Percentiles rank a stretch among this genome's conserved stretches.
These are phyloP conservation scores for Penaeus japonicus DNA, from an alignment of 1,140 invertebrate genomes.

Conservation along the genomic window DNA sequence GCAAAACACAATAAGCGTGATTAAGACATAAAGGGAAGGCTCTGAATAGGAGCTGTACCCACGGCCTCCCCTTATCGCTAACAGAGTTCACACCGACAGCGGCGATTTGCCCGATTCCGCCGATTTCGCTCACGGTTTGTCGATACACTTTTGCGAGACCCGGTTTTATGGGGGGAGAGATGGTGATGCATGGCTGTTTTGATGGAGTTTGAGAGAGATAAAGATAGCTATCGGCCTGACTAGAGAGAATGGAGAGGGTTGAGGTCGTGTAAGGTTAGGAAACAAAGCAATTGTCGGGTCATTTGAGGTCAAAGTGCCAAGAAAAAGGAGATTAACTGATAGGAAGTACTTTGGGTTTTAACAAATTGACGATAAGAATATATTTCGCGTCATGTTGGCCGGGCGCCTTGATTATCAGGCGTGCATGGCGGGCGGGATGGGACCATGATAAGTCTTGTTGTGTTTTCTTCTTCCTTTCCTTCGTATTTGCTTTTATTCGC, in stretches of 20 bases:
- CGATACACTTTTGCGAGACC: slow-evolving; percentile 41
- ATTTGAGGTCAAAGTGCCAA: slow-evolving; percentile 28
- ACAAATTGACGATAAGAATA: neutral
- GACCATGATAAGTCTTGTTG: no score
- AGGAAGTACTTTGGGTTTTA: neutral
- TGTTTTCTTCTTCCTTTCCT: no score
- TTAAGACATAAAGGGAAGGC: slow-evolving; percentile 53
- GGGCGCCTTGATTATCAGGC: no score
- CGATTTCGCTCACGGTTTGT: slow-evolving; percentile 50
- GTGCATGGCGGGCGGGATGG: no score
- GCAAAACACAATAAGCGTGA: slow-evolving; percentile 56
- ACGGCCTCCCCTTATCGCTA: slow-evolving; percentile 36
- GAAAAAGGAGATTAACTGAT: neutral
- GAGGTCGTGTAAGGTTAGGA: slow-evolving; percentile 37
- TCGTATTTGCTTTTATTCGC: no score
- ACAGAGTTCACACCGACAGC: slow-evolving; percentile 53
- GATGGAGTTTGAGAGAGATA: slow-evolving; percentile 52
- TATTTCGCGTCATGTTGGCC: no score
- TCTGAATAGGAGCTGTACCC: slow-evolving; percentile 43
- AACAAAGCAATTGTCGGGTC: slow-evolving; percentile 52
- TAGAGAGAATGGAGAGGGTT: slow-evolving; percentile 24
- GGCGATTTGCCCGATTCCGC: slow-evolving; percentile 45
- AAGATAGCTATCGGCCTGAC: slow-evolving; percentile 38
- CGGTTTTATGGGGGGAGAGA: slow-evolving; percentile 45
- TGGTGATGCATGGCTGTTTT: slow-evolving; percentile 54